Evolutionary conservation across 2,888 invertebrate genomes (phyloP), one percentile per base, ranked within the genome.

Genomic region (Eristalinus aeneus): DNA sequence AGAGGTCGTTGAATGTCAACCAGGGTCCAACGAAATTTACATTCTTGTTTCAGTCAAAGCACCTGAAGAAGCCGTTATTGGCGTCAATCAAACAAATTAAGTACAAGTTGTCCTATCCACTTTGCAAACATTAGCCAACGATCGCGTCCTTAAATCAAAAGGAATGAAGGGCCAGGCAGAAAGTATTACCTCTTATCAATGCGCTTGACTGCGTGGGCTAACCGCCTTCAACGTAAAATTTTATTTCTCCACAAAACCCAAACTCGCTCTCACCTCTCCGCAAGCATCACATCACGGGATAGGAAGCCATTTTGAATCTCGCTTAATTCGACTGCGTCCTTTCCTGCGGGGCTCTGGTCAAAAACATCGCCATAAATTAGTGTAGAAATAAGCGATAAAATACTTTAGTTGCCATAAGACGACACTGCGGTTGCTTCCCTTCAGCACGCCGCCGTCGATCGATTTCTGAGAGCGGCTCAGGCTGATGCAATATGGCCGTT

Each of bases 401-500:
- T 8, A 16, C n/a, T 46, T 46, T 16, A 46, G 5, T 16, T 46
- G n/a, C 46, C 46, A 46, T 6, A 16, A 46, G 16, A 16, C 6
- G 46, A 46, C 8, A 16, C 9, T 46, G 46, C 8, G 16, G 8
- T 46, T 1, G 46, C 16, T 16, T 46, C 46, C 27, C 12, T 67
- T 23, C 20, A 36, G 9, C 22, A 61, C 58, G 53, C 16, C 27
- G 67, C 53, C 8, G 16, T 1, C 46, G 16, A 8, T 8, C 46
- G 20, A 74, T 31, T 36, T 32, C 54, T 54, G 20, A 5, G 58
- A n/a, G 88, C 72, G 82, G 69, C 89, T 91, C 89, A 90, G 91
- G 92, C 91, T 92, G 91, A 92, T 91, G 91, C 92, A 92, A 92
- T 92, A 88, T 81, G 89, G 77, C 85, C 87, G 61, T 89, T 88